Conservation (phyloP, 2,888 invertebrate species). For the Epistrophe eligans region DNA sequence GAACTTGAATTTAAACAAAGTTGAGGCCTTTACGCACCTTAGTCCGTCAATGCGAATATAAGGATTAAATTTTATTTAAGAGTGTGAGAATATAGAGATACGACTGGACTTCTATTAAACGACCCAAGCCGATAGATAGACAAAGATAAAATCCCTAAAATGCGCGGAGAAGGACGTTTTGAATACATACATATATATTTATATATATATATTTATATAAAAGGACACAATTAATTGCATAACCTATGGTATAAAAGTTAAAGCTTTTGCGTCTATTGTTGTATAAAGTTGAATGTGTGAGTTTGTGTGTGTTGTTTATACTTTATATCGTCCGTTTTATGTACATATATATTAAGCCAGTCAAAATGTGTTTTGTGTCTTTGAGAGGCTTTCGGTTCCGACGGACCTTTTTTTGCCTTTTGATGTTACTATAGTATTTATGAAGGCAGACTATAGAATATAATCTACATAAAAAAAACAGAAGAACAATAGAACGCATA, state of each 20-base stretch:
- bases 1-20: too few species aligned
- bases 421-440: neutral
- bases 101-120: neutral
- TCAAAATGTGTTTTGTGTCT: slow-evolving; percentile 42
- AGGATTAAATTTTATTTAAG: neutral
- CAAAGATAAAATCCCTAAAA: slow-evolving; percentile 69
- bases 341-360: slow-evolving; percentile 14
- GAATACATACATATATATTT: neutral
- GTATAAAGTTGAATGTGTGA: slow-evolving; percentile 12
- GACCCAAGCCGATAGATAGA: slow-evolving; percentile 17
- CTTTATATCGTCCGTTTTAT: slow-evolving; percentile 52
- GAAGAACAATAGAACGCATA: neutral
- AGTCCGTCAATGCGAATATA: neutral
- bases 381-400: neutral
- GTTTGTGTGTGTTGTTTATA: slow-evolving; percentile 41
- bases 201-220: slow-evolving; percentile 9
- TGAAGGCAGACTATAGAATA: neutral
- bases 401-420: slow-evolving; percentile 26
- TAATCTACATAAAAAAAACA: neutral
- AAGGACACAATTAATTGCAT: slow-evolving; percentile 74
- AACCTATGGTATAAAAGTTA: slow-evolving; percentile 66
- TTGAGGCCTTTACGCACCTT: neutral
- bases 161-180: slow-evolving; percentile 61
- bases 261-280: slow-evolving; percentile 42
- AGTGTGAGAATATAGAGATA: slow-evolving; percentile 19